These are phyloP conservation scores for Formica selysi DNA, from an alignment of 1,140 invertebrate species.

Conservation along the genomic window DNA sequence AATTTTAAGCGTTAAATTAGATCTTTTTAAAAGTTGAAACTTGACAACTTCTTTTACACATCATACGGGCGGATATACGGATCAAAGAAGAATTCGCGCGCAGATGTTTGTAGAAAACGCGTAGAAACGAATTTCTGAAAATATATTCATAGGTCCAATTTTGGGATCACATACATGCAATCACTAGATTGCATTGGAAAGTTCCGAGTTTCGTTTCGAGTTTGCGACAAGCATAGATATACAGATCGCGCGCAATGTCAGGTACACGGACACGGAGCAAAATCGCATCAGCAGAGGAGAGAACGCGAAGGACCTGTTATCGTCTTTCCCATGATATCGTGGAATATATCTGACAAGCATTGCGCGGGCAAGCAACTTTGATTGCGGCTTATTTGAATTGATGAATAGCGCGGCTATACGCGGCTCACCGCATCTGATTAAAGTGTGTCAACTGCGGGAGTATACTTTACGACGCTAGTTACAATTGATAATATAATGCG, in stretches of 20 bases:
- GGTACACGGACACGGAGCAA: neutral
- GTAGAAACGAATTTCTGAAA: neutral
- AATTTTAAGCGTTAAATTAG: constrained; percentile 3
- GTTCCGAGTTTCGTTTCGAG: constrained; percentile 27
- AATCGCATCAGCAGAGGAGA: constrained; percentile 19
- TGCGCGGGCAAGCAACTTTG: constrained; percentile 31
- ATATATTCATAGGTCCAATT: constrained; percentile 1
- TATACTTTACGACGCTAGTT: constrained; percentile 42
- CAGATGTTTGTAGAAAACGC: neutral
- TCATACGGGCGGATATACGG: neutral
- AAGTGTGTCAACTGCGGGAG: constrained; percentile 40
- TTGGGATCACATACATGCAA: neutral
- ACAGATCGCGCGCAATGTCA: neutral
- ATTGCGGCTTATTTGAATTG: constrained; percentile 54
- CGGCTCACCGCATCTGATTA: constrained; percentile 45
- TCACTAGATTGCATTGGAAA: constrained; percentile 4
- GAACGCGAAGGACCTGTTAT: constrained; percentile 21
- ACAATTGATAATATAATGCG: constrained; percentile 46
- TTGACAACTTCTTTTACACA: neutral
- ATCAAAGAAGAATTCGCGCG: neutral
- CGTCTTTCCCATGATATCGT: neutral
- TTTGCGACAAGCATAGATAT: constrained; percentile 6
- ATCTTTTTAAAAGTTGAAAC: neutral
- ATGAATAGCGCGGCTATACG: constrained; percentile 19
- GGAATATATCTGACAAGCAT: constrained; percentile 30